A percentile compares a stretch with the other conserved stretches of the same genome.
Conservation (phyloP, 2,113 vertebrate genomes). For the Clinocottus analis region DNA sequence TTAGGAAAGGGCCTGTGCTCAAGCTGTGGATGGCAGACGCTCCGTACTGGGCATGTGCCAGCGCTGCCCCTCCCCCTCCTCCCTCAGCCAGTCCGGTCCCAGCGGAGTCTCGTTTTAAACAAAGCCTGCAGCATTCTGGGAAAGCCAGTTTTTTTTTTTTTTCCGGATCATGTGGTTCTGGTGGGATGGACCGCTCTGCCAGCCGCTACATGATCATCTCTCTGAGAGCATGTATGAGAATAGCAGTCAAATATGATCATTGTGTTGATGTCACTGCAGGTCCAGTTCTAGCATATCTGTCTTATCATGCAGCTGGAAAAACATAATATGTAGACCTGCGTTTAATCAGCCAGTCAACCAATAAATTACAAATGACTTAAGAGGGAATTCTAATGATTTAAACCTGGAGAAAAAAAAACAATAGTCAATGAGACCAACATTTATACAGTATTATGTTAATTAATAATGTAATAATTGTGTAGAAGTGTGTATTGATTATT, state of each 20-base stretch:
- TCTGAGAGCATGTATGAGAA: constrained; percentile 12
- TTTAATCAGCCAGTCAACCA: constrained; percentile 9
- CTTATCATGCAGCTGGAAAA: background rate
- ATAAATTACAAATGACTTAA: constrained; percentile 33
- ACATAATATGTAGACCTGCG: background rate
- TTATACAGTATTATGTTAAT: background rate
- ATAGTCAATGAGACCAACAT: background rate
- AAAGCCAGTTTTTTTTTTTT: constrained; percentile 76
- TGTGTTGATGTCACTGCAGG: background rate
- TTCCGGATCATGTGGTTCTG: constrained; percentile 53
- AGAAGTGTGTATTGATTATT: background rate
- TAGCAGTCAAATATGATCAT: background rate
- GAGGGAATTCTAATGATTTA: background rate
- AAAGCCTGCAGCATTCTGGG: constrained; percentile 78
- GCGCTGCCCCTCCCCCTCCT: constrained; percentile 52
- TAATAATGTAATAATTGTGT: background rate
- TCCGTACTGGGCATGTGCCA: constrained; percentile 74
- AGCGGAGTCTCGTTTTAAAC: constrained; percentile 65
- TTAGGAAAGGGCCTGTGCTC: constrained; percentile 62
- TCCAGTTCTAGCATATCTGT: background rate
- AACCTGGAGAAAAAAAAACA: background rate
- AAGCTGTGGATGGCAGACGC: constrained; percentile 75
- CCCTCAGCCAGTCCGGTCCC: constrained; percentile 67
- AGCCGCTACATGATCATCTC: constrained; percentile 33
- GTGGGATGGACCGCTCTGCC: constrained; percentile 35